phyloP scores from a whole-genome alignment of 2,888 invertebrate species.

The Morpho deidamia region DNA sequence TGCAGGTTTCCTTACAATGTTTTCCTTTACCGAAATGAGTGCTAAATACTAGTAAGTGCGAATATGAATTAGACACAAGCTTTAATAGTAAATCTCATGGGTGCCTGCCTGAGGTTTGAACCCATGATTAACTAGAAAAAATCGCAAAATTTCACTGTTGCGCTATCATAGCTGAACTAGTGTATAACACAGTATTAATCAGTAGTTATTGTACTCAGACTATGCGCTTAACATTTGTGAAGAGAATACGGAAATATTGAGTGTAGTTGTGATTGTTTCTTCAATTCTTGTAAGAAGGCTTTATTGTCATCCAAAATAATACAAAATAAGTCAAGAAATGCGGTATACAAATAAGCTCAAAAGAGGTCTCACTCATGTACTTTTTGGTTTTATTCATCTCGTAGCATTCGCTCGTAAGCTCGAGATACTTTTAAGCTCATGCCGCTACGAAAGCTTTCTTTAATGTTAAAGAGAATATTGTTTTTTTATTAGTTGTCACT shows the following conservation, averaged over 20 bases:
- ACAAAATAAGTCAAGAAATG: slow-evolving; percentile 19
- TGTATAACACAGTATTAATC: no score
- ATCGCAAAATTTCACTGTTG: no score
- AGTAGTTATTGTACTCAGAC: no score
- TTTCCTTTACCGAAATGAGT: no score
- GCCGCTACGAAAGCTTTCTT: slow-evolving; percentile 5
- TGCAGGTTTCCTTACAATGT: no score
- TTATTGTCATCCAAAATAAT: slow-evolving; percentile 18
- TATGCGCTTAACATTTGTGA: slow-evolving; percentile 1
- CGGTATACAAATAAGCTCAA: slow-evolving; percentile 16
- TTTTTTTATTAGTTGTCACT: background rate
- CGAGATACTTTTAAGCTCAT: slow-evolving; percentile 14
- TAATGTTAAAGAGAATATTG: slow-evolving; percentile 6
- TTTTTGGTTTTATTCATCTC: slow-evolving; percentile 20
- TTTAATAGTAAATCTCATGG: no score
- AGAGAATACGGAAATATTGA: slow-evolving; percentile 5
- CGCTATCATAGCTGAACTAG: no score
- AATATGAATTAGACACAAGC: no score
- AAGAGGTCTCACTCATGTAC: slow-evolving; percentile 12
- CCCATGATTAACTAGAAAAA: no score
- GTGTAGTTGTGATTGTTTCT: slow-evolving; percentile 9
- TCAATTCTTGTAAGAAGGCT: slow-evolving; percentile 18
- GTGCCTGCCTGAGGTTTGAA: no score
- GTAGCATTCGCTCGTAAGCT: slow-evolving; percentile 14
- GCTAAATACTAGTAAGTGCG: no score